A percentile compares a stretch with the other conserved stretches of the same genome.
These are phyloP conservation scores for Eueides isabella DNA, from an alignment of 1,140 invertebrate species.

Conservation along the genomic window DNA sequence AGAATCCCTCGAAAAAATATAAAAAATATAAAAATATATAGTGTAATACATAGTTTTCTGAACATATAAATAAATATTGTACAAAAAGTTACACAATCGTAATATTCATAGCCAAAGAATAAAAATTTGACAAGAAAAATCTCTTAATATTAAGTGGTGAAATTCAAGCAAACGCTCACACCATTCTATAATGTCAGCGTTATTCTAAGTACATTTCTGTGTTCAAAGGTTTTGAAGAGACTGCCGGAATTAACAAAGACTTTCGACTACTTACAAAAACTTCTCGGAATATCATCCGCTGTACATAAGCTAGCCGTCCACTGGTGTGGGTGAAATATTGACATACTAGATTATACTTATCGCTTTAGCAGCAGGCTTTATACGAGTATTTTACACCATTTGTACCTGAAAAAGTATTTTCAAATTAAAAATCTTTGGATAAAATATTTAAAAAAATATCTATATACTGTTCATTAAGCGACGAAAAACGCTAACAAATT, in stretches of 20 bases:
- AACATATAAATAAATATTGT: neutral
- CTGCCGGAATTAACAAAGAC: conserved; percentile 38
- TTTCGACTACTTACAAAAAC: conserved; percentile 37
- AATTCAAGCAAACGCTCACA: conserved; percentile 24
- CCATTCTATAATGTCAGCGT: conserved; percentile 30
- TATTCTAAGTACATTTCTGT: conserved; percentile 40
- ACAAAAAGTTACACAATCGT: neutral
- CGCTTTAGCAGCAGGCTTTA: too few species aligned
- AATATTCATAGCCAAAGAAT: neutral
- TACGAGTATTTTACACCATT: neutral
- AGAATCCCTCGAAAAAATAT: too few species aligned
- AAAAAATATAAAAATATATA: too few species aligned
- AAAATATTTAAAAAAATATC: neutral
- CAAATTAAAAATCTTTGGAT: neutral
- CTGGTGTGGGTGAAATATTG: neutral
- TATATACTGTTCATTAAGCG: neutral
- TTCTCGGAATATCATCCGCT: conserved; percentile 26
- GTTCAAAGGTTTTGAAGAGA: conserved; percentile 36
- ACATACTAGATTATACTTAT: neutral
- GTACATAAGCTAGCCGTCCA: neutral
- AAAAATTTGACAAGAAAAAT: conserved; percentile 19
- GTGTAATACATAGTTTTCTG: too few species aligned
- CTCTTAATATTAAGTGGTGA: conserved; percentile 24
- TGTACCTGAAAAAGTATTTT: neutral
- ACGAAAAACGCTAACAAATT: neutral